These are phyloP conservation scores for Lepus americanus DNA, from an alignment of 2,113 vertebrate species.

Conservation along the genomic window DNA sequence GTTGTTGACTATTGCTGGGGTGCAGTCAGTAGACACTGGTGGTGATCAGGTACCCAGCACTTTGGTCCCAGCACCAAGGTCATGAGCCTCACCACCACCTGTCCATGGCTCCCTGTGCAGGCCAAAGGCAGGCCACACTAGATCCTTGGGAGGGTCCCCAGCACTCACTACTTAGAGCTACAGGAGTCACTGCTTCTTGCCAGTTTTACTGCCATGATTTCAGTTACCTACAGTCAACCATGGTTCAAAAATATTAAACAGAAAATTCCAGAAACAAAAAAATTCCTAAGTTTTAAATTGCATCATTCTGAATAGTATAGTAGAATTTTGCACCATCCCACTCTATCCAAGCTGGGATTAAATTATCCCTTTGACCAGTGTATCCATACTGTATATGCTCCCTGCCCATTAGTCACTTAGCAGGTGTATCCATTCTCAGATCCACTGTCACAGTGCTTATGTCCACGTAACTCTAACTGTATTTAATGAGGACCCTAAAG, in stretches of 20 bases:
- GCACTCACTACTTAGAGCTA: neutral
- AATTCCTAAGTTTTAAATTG: neutral
- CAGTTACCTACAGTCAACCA: neutral
- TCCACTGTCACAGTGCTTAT: neutral
- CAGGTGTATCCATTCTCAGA: neutral
- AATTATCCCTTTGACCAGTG: neutral
- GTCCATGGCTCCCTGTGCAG: too few relatives aligned
- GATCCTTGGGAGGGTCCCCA: neutral
- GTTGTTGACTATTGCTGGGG: neutral
- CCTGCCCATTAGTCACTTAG: neutral
- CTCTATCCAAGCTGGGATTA: neutral
- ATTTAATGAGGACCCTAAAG: neutral
- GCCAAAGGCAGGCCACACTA: neutral
- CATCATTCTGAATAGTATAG: neutral
- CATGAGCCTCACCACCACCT: neutral
- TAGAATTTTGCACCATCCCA: neutral
- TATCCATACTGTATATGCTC: neutral
- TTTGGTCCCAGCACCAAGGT: neutral
- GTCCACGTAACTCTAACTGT: neutral
- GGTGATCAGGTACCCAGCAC: neutral
- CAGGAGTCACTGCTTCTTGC: neutral
- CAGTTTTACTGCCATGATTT: neutral
- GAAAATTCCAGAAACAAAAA: neutral
- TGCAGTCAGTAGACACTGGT: neutral
- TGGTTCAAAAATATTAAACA: neutral